These are phyloP conservation scores for Chirona hameri DNA, from an alignment of 2,888 invertebrate species.

Conservation along the genomic window DNA sequence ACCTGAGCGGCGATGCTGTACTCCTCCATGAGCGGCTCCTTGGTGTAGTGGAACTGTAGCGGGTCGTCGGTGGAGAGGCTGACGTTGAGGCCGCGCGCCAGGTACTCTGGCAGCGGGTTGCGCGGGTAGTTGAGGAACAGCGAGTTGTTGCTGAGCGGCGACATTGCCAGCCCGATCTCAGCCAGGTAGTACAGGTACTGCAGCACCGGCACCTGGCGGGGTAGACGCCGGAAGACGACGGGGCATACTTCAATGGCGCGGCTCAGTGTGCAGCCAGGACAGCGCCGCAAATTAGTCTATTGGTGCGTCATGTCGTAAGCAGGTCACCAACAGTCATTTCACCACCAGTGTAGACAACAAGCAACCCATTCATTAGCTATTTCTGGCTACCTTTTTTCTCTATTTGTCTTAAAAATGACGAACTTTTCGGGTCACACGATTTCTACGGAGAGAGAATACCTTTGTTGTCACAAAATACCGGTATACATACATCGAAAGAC, in stretches of 20 bases:
- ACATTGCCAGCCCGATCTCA: conserved; percentile 97
- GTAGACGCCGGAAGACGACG: conserved; percentile 29
- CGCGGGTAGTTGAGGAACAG: conserved; percentile 98
- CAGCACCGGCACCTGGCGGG: conserved; percentile 80
- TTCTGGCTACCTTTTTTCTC: no score
- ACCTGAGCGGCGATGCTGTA: conserved; percentile 88
- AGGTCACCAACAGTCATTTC: no score
- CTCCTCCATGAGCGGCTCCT: conserved; percentile 99
- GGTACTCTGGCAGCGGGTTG: conserved; percentile 95
- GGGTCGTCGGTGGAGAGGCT: conserved; percentile 98
- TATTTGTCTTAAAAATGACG: no score
- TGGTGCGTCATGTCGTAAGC: no score
- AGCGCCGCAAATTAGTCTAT: no score
- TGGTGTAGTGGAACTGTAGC: conserved; percentile 98
- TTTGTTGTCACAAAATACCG: no score
- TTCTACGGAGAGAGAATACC: no score
- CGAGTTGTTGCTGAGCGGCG: conserved; percentile 96
- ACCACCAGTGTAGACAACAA: no score
- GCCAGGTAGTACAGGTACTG: conserved; percentile 97
- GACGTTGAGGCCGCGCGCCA: conserved; percentile 87
- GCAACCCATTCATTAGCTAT: no score
- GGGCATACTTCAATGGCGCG: background rate
- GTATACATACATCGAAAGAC: no score
- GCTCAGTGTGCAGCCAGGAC: no score
- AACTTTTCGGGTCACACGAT: no score